Evolutionary conservation across 1,140 invertebrate genomes (phyloP).

Genomic region (Schlechtendalia chinensis): DNA sequence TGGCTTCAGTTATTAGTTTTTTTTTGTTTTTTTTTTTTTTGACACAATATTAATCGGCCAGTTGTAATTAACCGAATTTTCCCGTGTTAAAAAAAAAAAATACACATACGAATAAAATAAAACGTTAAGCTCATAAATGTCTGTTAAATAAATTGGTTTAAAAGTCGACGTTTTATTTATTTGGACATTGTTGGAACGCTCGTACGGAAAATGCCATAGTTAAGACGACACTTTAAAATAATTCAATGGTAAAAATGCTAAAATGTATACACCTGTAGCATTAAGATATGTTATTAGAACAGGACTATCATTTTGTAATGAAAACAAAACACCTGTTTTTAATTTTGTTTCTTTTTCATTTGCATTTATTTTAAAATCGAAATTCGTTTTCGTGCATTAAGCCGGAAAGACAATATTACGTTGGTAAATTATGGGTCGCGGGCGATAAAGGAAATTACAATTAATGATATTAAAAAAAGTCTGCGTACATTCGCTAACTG

Average conservation of each 20-base stretch:
- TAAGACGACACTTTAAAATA: too few relatives aligned
- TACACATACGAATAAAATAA: neutral
- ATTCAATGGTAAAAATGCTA: too few relatives aligned
- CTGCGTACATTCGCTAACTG: neutral
- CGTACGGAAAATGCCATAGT: too few relatives aligned
- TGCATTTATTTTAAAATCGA: neutral
- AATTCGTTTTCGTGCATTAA: neutral
- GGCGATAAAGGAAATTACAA: conserved; percentile 1
- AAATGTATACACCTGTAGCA: too few relatives aligned
- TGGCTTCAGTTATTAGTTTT: neutral
- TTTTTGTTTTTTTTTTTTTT: conserved; percentile 17
- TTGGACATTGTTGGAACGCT: neutral
- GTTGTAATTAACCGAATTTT: conserved; percentile 25
- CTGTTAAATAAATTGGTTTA: conserved; percentile 2
- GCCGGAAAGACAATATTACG: neutral
- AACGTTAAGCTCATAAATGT: neutral
- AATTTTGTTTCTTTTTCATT: neutral
- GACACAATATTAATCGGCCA: conserved; percentile 5
- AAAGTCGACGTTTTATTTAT: neutral
- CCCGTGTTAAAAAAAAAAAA: neutral
- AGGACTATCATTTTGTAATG: too few relatives aligned
- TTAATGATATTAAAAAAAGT: conserved; percentile 10
- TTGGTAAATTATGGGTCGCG: neutral
- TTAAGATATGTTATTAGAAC: too few relatives aligned
- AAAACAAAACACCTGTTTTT: too few relatives aligned